These are phyloP conservation scores for Leucozona laternaria DNA, from an alignment of 2,888 invertebrate genomes.

Conservation along the genomic window DNA sequence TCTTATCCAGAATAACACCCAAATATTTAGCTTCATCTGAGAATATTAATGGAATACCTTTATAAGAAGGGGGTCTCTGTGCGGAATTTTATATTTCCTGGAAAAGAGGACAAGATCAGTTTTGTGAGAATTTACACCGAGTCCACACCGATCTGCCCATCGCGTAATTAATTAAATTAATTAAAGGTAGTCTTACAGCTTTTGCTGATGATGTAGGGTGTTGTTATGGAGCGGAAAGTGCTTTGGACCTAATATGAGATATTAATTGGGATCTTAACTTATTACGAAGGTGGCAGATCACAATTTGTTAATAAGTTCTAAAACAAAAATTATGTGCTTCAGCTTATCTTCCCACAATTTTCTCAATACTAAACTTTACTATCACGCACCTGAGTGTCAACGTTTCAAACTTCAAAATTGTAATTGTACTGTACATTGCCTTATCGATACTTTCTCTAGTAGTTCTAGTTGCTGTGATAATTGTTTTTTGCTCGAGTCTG, in stretches of 20 bases:
- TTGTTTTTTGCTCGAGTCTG: not conserved
- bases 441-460: not conserved
- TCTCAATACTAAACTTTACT: not conserved
- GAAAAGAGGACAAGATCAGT: too few relatives aligned
- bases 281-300: not conserved
- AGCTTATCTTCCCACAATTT: not conserved
- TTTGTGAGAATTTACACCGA: too few relatives aligned
- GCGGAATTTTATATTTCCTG: too few relatives aligned
- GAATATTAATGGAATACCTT: too few relatives aligned
- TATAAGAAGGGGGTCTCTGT: too few relatives aligned
- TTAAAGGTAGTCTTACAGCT: not conserved
- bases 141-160: too few relatives aligned
- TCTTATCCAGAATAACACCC: too few relatives aligned
- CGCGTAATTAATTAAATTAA: too few relatives aligned
- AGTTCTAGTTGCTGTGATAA: not conserved
- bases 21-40: too few relatives aligned
- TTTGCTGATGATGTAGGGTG: not conserved
- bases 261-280: not conserved
- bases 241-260: not conserved
- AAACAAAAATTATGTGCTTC: not conserved
- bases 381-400: not conserved
- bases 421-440: not conserved
- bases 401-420: not conserved
- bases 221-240: not conserved
- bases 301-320: too few relatives aligned